phyloP scores from a whole-genome alignment of 2,888 invertebrate genomes.

The Noctua janthe region DNA sequence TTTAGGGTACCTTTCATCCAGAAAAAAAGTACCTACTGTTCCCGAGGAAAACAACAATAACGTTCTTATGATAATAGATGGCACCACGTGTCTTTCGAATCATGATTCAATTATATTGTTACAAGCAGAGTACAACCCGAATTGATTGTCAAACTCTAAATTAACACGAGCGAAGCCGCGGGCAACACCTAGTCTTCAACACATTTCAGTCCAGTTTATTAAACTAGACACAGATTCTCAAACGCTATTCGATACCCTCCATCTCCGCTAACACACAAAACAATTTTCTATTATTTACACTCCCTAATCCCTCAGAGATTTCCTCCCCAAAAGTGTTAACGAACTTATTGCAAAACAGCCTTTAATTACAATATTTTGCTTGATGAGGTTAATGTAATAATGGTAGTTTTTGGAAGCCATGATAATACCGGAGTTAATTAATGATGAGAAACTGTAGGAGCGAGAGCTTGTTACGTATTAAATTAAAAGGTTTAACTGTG shows the following conservation, averaged over 20 bases:
- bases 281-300: slow-evolving; percentile 70
- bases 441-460: slow-evolving; percentile 65
- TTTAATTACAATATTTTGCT: slow-evolving; percentile 75
- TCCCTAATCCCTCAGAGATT: slow-evolving; percentile 73
- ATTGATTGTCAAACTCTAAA: too few species aligned
- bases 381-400: slow-evolving; percentile 73
- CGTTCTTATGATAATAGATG: too few species aligned
- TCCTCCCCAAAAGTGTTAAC: slow-evolving; percentile 78
- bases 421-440: slow-evolving; percentile 68
- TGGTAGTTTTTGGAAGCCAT: slow-evolving; percentile 70
- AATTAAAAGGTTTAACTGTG: slow-evolving; percentile 59
- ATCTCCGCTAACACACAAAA: slow-evolving; percentile 29
- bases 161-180: too few species aligned
- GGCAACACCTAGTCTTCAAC: not conserved
- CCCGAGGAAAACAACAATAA: too few species aligned
- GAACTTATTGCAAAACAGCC: slow-evolving; percentile 75
- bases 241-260: slow-evolving; percentile 21
- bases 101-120: too few species aligned
- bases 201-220: slow-evolving; percentile 3
- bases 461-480: slow-evolving; percentile 59
- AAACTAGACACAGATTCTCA: not conserved
- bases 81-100: too few species aligned
- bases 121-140: too few species aligned
- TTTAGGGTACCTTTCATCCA: too few species aligned
- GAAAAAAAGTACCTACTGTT: too few species aligned